Conservation (phyloP, 1,140 invertebrate genomes). For the Hyphantria cunea region DNA sequence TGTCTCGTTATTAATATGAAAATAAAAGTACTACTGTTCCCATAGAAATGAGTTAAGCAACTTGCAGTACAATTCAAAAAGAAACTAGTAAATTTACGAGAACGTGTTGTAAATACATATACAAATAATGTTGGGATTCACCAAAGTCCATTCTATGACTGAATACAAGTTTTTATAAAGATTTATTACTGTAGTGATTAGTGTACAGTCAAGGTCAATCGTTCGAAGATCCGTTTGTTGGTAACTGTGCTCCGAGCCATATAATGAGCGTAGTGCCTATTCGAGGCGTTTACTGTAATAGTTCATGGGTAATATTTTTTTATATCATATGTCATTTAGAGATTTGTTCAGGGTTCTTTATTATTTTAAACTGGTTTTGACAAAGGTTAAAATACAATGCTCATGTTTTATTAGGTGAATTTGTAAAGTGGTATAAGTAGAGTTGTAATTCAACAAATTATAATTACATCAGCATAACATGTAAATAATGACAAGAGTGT, state of each 20-base stretch:
- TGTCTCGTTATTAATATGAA: no score
- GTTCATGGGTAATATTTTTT: slow-evolving; percentile 17
- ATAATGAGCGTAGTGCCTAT: slow-evolving; percentile 2
- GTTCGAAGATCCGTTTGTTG: slow-evolving; percentile 27
- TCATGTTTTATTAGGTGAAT: no score
- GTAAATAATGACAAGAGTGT: no score
- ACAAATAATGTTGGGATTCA: slow-evolving; percentile 8
- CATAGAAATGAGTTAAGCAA: background rate
- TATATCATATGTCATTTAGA: slow-evolving; percentile 12
- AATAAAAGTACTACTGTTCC: no score
- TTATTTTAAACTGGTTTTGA: background rate
- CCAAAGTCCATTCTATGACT: slow-evolving; percentile 18
- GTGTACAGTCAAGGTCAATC: slow-evolving; percentile 20
- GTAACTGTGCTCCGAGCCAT: slow-evolving; percentile 1
- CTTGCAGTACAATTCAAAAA: background rate
- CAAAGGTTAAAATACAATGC: background rate
- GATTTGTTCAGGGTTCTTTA: slow-evolving; percentile 13
- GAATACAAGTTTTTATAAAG: slow-evolving; percentile 24
- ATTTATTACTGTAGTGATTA: slow-evolving; percentile 15
- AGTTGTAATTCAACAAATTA: no score
- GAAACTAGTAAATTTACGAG: slow-evolving; percentile 5
- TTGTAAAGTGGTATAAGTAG: no score
- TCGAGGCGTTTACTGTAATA: slow-evolving; percentile 17
- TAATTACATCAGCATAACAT: background rate
- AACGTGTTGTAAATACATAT: slow-evolving; percentile 1